A percentile compares a stretch with the other conserved stretches of the same genome.
Conservation (phyloP, 1,140 invertebrate genomes). For the Drosophila mojavensis region DNA sequence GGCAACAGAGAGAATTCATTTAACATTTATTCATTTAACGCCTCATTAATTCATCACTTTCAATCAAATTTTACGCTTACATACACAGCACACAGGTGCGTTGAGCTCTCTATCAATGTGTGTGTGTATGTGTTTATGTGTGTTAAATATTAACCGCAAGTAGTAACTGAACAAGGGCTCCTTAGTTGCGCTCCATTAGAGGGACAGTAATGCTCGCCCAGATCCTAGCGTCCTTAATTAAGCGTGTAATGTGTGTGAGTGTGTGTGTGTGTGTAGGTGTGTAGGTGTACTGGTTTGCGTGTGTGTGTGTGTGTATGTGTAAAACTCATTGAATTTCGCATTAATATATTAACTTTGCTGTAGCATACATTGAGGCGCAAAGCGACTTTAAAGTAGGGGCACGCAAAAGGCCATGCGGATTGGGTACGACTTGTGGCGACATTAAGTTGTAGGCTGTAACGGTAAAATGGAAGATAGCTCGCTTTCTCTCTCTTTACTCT, state of each 20-base stretch:
- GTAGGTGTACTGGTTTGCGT: background rate
- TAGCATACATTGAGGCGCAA: conserved; percentile 50
- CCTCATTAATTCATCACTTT: conserved; percentile 83
- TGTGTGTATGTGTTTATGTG: conserved; percentile 25
- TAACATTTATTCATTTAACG: conserved; percentile 80
- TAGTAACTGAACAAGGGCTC: conserved; percentile 27
- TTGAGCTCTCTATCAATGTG: conserved; percentile 10
- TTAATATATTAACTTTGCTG: conserved; percentile 59
- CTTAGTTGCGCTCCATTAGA: conserved; percentile 32
- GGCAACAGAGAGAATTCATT: conserved; percentile 56
- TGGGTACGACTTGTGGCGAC: too few relatives aligned
- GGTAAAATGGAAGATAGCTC: too few relatives aligned
- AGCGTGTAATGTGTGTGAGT: conserved; percentile 31
- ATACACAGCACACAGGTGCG: conserved; percentile 40
- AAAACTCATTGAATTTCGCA: conserved; percentile 55
- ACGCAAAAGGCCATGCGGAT: too few relatives aligned
- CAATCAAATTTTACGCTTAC: conserved; percentile 80
- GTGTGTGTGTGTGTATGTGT: conserved; percentile 6
- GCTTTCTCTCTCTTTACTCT: too few relatives aligned
- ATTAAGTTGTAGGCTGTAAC: too few relatives aligned
- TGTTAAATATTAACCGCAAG: conserved; percentile 48
- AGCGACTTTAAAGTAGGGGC: conserved; percentile 15
- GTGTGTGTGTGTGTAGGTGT: conserved; percentile 3
- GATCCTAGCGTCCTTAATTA: conserved; percentile 52
- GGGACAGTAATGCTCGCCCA: conserved; percentile 40